Percentiles rank a stretch among this genome's conserved stretches.
Evolutionary conservation across 1,140 invertebrate genomes (phyloP).

Genomic region (Calephelis virginiensis): DNA sequence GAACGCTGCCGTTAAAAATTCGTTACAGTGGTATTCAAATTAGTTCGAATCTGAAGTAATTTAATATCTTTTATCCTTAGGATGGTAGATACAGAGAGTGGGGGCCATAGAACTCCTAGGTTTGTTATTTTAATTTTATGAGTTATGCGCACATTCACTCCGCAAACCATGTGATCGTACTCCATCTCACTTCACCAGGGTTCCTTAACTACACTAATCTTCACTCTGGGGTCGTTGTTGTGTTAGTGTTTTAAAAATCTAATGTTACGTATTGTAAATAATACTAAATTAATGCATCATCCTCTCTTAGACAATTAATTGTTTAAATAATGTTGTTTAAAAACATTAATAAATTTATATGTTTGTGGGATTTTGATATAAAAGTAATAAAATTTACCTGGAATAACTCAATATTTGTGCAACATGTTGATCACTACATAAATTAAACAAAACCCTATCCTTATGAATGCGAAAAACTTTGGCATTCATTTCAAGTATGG

Average conservation of each 20-base stretch:
- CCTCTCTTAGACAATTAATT: too few relatives aligned
- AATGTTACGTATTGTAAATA: not conserved
- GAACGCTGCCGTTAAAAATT: too few relatives aligned
- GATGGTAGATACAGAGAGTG: constrained; percentile 82
- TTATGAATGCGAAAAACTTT: too few relatives aligned
- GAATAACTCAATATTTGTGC: too few relatives aligned
- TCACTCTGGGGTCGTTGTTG: constrained; percentile 2
- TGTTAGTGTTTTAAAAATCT: not conserved
- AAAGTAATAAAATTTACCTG: too few relatives aligned
- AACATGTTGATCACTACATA: too few relatives aligned
- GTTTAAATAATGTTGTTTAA: too few relatives aligned
- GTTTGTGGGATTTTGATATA: too few relatives aligned
- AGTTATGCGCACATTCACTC: constrained; percentile 65
- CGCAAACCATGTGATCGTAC: constrained; percentile 43
- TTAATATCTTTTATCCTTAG: constrained; percentile 69
- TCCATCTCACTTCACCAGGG: constrained; percentile 42
- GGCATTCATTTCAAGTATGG: too few relatives aligned
- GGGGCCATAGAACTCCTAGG: constrained; percentile 81
- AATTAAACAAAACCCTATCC: too few relatives aligned
- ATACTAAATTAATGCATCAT: not conserved
- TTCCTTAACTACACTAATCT: constrained; percentile 12
- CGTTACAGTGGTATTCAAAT: too few relatives aligned
- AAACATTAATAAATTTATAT: too few relatives aligned
- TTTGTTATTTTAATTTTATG: constrained; percentile 79
- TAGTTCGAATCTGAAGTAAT: constrained; percentile 15